Evolutionary conservation across 2,888 invertebrate species (phyloP).

Genomic region (Caenorhabditis macrosperma): DNA sequence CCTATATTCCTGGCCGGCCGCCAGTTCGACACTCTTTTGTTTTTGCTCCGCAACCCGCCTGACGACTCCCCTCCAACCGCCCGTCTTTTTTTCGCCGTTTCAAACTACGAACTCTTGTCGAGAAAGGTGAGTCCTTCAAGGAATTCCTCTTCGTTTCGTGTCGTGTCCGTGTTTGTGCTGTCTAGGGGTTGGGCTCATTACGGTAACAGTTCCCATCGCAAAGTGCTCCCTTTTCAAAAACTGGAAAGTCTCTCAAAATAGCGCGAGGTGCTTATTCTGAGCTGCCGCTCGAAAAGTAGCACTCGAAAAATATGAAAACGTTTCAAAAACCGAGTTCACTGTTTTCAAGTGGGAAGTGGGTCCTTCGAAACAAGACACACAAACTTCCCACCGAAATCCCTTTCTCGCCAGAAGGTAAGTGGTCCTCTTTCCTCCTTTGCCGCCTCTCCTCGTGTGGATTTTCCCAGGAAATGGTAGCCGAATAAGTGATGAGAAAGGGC

Average conservation of each 20-base stretch:
- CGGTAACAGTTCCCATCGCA: too few relatives aligned
- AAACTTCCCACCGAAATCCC: background rate
- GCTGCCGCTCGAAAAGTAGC: too few relatives aligned
- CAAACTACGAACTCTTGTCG: conserved; percentile 2
- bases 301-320: background rate
- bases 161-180: too few relatives aligned
- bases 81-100: conserved; percentile 3
- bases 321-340: conserved; percentile 17
- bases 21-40: conserved; percentile 2
- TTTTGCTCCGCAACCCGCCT: background rate
- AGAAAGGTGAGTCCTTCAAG: too few relatives aligned
- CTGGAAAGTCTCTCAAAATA: too few relatives aligned
- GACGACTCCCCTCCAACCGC: conserved; percentile 6
- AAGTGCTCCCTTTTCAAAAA: too few relatives aligned
- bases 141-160: too few relatives aligned
- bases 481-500: conserved; percentile 50
- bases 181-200: too few relatives aligned
- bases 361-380: background rate
- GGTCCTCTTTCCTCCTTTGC: conserved; percentile 3
- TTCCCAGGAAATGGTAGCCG: conserved; percentile 56
- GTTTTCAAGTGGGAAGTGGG: background rate
- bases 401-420: too few relatives aligned
- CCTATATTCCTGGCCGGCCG: conserved; percentile 31
- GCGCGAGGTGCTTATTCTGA: too few relatives aligned
- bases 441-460: conserved; percentile 18